Percentiles rank a stretch among this genome's conserved stretches.
Conservation (phyloP, 1,140 invertebrate genomes). For the Bombus sylvicola region DNA sequence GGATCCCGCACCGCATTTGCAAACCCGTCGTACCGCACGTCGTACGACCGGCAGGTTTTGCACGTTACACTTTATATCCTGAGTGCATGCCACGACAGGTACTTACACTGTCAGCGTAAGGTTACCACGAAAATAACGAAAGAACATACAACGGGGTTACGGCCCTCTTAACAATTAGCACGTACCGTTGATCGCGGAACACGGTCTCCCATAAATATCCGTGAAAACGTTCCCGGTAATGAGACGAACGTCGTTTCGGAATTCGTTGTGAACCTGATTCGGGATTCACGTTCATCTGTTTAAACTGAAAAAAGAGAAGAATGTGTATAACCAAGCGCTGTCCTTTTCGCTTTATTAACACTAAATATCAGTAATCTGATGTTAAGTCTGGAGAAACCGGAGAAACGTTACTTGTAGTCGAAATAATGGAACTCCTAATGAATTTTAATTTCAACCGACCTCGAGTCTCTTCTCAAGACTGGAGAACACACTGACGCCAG, state of each 20-base stretch:
- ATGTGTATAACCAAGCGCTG: background rate
- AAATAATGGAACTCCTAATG: background rate
- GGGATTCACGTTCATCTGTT: background rate
- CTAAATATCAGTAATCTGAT: background rate
- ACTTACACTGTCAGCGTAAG: conserved; percentile 46
- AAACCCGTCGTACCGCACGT: conserved; percentile 50
- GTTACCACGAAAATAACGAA: conserved; percentile 60
- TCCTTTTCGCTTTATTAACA: background rate
- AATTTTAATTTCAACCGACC: conserved; percentile 12
- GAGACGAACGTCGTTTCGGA: conserved; percentile 25
- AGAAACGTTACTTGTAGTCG: background rate
- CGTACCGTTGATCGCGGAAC: conserved; percentile 42
- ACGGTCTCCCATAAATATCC: conserved; percentile 33
- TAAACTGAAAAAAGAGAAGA: background rate
- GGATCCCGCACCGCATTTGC: conserved; percentile 48
- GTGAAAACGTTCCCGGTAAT: conserved; percentile 4
- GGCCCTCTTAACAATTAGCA: conserved; percentile 51
- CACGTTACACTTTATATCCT: conserved; percentile 63
- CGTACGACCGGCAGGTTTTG: conserved; percentile 48
- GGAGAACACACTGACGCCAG: background rate
- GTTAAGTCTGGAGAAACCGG: background rate
- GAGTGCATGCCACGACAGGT: conserved; percentile 39
- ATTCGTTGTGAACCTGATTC: background rate
- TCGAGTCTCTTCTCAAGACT: too few species aligned
- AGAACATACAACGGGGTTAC: conserved; percentile 34